Base-by-base conservation (phyloP, 2,888 invertebrate genomes). In the Amphiduros pacificus region DNA sequence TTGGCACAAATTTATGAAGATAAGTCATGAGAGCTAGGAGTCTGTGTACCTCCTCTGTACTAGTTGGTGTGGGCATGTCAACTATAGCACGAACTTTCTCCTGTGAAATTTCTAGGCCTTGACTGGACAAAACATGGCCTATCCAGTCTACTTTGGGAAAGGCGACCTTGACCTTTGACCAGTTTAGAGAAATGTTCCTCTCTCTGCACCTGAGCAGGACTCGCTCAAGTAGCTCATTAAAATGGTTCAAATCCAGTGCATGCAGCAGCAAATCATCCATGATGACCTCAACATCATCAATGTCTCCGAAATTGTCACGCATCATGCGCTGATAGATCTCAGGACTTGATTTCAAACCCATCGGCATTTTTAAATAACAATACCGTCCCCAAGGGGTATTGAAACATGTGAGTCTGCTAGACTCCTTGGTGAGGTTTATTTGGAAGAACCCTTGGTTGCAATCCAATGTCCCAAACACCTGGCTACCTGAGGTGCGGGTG, bases 21-120 rank as follows among this genome's bases (percentile, higher is more conserved):
- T 44, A 44, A n/a, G n/a, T 44, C 4, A 22, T 22, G 20, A 44
- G n/a, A 44, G 20, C 44, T 4, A 44, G n/a, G n/a, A 44, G 22
- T 5, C 20, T 44, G 20, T 44, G 44, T 9, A 44, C 20, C 22
- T 44, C 44, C n/a, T 44, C 56, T 14, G 55, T 9, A 31, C 50
- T 63, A 24, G n/a, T 40, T 14, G 68, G 69, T 6, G 44, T n/a
- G 17, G 54, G 55, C 49, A 70, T 65, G 1, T 70, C 59, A 22
- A 2, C 4, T 14, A 70, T 60, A 6, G 69, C 65, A 32, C 44
- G 20, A 5, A 63, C 59, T 53, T 64, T 68, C 11, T 68, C 61
- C 20, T 57, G 65, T 29, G 68, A 65, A 29, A 63, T 17, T 28
- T 65, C 26, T 20, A 66, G 44, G 40, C 67, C 68, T 20, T 63